Conservation (phyloP, 2,888 invertebrate species). For the Hirtodrosophila alboralis region DNA sequence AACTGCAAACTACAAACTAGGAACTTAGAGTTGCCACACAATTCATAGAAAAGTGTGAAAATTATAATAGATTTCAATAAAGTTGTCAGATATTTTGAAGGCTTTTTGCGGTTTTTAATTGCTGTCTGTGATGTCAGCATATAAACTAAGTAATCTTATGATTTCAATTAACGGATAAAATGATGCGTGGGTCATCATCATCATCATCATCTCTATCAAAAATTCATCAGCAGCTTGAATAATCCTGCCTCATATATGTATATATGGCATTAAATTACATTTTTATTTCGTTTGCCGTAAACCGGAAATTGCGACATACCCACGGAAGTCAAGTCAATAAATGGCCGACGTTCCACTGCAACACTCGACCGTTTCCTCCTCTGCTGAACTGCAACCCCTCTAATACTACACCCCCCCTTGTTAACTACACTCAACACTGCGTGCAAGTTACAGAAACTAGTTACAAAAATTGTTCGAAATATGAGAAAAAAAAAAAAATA, state of each 20-base stretch:
- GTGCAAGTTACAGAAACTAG: slow-evolving; percentile 58
- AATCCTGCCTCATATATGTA: slow-evolving; percentile 24
- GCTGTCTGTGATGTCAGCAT: slow-evolving; percentile 36
- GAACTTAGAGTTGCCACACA: slow-evolving; percentile 46
- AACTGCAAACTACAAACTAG: slow-evolving; percentile 8
- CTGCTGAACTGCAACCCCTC: neutral
- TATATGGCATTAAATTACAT: slow-evolving; percentile 71
- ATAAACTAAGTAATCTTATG: slow-evolving; percentile 72
- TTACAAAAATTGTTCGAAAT: slow-evolving; percentile 53
- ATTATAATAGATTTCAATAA: slow-evolving; percentile 76
- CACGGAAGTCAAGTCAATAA: slow-evolving; percentile 81
- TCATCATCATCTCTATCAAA: slow-evolving; percentile 17
- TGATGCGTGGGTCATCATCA: slow-evolving; percentile 39
- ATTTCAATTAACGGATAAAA: slow-evolving; percentile 65
- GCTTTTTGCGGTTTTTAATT: slow-evolving; percentile 34
- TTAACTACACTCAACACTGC: neutral
- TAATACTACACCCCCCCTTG: neutral
- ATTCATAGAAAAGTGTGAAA: slow-evolving; percentile 66
- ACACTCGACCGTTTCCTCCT: slow-evolving; percentile 3
- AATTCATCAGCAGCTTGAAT: slow-evolving; percentile 11
- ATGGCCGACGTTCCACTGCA: slow-evolving; percentile 43
- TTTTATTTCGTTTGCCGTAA: slow-evolving; percentile 79
- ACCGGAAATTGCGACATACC: slow-evolving; percentile 81
- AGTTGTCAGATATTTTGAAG: slow-evolving; percentile 49
- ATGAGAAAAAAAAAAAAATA: slow-evolving; percentile 15